Percentiles rank a stretch among this genome's conserved stretches.
Conservation (phyloP, 2,113 vertebrate species). For the Polyodon spathula region DNA sequence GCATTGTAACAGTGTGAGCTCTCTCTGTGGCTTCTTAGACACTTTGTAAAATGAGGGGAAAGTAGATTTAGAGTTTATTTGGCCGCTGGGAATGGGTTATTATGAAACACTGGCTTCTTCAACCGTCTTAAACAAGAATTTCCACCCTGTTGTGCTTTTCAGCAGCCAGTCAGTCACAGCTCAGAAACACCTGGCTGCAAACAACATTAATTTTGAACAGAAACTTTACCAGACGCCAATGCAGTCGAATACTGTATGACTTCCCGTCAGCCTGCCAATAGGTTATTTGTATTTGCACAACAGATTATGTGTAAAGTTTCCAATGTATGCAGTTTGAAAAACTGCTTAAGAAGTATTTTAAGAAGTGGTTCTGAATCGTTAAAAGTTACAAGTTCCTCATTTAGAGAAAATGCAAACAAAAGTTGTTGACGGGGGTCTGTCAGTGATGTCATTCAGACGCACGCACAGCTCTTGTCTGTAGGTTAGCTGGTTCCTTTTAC, state of each 20-base stretch:
- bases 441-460: too few relatives aligned
- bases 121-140: constrained; percentile 1
- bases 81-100: neutral
- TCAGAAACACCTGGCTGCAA: constrained; percentile 13
- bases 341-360: too few relatives aligned
- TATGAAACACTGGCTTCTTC: neutral
- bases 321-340: neutral
- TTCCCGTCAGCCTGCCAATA: neutral
- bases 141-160: neutral
- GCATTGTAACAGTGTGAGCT: too few relatives aligned
- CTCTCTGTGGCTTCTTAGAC: too few relatives aligned
- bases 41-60: too few relatives aligned
- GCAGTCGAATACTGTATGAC: neutral
- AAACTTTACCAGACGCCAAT: neutral
- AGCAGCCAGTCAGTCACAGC: neutral
- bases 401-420: too few relatives aligned
- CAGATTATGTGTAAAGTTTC: neutral
- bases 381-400: too few relatives aligned
- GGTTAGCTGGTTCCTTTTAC: too few relatives aligned
- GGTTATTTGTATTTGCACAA: neutral
- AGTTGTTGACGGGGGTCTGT: too few relatives aligned
- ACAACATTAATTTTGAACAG: neutral
- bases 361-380: too few relatives aligned
- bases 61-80: too few relatives aligned
- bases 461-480: too few relatives aligned